Conservation (phyloP, 2,113 vertebrate genomes). For the Chaenocephalus aceratus region DNA sequence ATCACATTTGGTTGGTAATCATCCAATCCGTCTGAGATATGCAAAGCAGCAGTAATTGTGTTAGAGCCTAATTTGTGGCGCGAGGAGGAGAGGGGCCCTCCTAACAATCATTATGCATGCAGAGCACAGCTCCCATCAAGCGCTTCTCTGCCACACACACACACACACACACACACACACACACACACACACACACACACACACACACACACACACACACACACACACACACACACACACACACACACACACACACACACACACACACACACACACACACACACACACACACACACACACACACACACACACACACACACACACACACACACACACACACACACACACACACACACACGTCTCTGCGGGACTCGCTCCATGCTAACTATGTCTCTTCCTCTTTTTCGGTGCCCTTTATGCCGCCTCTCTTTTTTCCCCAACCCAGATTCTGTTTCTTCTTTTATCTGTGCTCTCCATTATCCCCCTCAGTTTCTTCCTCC, state of each 20-base stretch:
- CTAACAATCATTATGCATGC: conserved; percentile 78
- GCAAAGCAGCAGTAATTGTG: conserved; percentile 82
- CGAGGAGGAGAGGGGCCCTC: conserved; percentile 67
- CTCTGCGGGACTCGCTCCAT: conserved; percentile 1
- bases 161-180: too few species aligned
- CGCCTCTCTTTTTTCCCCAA: not conserved
- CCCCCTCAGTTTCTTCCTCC: conserved; percentile 25
- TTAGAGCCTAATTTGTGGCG: conserved; percentile 77
- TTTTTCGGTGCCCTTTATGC: conserved; percentile 58
- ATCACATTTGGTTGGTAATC: conserved; percentile 81
- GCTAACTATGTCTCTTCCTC: conserved; percentile 64
- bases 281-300: conserved; percentile 24
- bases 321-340: conserved; percentile 66
- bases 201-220: too few species aligned
- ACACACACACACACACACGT: too few species aligned
- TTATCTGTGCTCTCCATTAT: conserved; percentile 53
- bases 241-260: conserved; percentile 35
- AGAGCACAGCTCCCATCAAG: conserved; percentile 73
- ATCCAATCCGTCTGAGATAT: conserved; percentile 81
- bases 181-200: too few species aligned
- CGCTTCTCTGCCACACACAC: conserved; percentile 39
- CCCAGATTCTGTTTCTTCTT: conserved; percentile 42
- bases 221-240: too few species aligned
- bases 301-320: conserved; percentile 50
- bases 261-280: conserved; percentile 63